A percentile compares a stretch with the other conserved stretches of the same genome.
Conservation (phyloP, 2,888 invertebrate genomes). For the Boloria selene region DNA sequence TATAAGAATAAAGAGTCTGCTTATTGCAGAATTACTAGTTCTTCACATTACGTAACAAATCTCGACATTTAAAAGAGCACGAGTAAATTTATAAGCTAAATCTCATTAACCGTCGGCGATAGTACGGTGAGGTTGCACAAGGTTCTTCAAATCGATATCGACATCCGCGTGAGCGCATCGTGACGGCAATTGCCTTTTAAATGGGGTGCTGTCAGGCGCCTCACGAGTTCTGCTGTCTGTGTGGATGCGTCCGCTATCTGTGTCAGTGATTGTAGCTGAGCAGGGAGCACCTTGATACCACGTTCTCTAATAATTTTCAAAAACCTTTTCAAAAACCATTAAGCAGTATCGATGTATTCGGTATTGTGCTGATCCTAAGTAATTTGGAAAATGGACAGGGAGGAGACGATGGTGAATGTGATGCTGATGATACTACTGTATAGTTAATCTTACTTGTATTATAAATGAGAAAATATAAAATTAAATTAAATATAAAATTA, state of each 20-base stretch:
- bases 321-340: no score
- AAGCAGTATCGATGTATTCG: no score
- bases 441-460: no score
- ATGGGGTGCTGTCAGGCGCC: conserved; percentile 66
- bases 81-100: conserved; percentile 34
- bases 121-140: conserved; percentile 36
- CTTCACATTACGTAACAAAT: conserved; percentile 21
- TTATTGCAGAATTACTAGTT: conserved; percentile 18
- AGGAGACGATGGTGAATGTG: no score
- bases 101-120: conserved; percentile 33
- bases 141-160: conserved; percentile 53
- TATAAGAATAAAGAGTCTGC: neutral
- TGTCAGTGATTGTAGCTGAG: conserved; percentile 61
- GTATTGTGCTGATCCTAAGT: no score
- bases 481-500: no score
- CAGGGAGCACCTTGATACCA: neutral
- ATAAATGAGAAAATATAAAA: no score
- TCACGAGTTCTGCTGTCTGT: conserved; percentile 63
- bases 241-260: conserved; percentile 65
- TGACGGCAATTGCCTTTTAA: conserved; percentile 76
- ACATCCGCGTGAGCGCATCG: conserved; percentile 57
- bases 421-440: no score
- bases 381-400: no score
- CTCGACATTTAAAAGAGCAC: conserved; percentile 21
- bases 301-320: neutral